Base-by-base conservation (phyloP, 2,797 vertebrate genomes). In the Champsocephalus gunnari region DNA sequence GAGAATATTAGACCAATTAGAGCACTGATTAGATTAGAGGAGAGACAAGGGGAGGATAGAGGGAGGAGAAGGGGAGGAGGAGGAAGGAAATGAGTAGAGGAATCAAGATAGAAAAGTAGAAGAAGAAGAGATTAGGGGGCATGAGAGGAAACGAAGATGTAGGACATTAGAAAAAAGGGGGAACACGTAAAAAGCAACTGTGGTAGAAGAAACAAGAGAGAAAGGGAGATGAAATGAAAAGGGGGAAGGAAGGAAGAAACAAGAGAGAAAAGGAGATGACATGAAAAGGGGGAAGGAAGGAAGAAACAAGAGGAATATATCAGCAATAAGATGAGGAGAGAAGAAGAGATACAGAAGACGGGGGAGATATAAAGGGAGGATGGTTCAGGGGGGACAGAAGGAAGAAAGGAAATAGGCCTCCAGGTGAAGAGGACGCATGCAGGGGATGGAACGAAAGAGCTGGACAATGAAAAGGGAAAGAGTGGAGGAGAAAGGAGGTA, bases 1-100 rank as follows among this genome's bases (percentile, higher is more conserved):
- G 57, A 81, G 69, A 71, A 65, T 76, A 77, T 89, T 79, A 79
- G 84, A 80, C 84, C 86, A 88, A 88, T 91, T 87, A 82, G 73
- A 68, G 53, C n/a, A 50, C 64, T 85, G 79, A 87, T 87, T 78
- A 73, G 71, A 70, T 62, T 38, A 51, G 50, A 67, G 38, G 57
- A 19, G 61, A 57, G 32, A 24, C 41, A 5, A 34, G n/a, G 21
- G 2, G 11, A 16, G 3, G 2, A 9, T 1, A 5, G 12, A 2
- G 17, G 9, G 12, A n/a, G 34, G 13, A 24, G 9, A 19, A 12
- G 9, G 4, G 3, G 5, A 9, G 12, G 10, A 11, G n/a, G 4
- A 28, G 4, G 13, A 12, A 28, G 44, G 0, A 14, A 8, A n/a
- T 1, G 17, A n/a, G 4, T 10, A 9, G 11, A 12, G 12, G 9